phyloP scores from a whole-genome alignment of 92 coral and sea anemone species.

The Epizoanthus fatuus region DNA sequence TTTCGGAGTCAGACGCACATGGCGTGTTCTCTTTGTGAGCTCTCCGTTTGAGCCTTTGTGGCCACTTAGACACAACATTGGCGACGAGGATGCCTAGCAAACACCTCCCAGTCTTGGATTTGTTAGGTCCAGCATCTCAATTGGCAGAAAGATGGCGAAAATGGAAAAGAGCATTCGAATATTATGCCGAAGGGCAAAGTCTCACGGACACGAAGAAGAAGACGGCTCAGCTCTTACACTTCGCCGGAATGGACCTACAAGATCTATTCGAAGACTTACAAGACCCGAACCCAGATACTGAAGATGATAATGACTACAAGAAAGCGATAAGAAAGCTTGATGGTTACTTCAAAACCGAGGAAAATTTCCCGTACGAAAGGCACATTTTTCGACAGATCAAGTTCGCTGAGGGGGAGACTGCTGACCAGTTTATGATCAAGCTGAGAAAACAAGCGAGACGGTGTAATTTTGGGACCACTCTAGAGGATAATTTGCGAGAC shows the following conservation, averaged over 20 bases:
- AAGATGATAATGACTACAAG: not conserved
- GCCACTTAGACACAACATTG: conserved; percentile 11
- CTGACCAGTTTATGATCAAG: conserved; percentile 32
- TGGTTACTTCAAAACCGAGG: not conserved
- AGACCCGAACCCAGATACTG: conserved; percentile 51
- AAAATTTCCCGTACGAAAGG: conserved; percentile 49
- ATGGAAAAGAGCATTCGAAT: conserved; percentile 69
- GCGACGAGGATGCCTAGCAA: conserved; percentile 73
- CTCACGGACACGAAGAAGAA: conserved; percentile 57
- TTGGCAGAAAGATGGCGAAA: conserved; percentile 71
- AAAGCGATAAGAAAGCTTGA: conserved; percentile 55
- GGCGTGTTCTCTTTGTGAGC: no score
- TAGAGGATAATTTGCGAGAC: conserved; percentile 71
- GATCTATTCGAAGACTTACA: conserved; percentile 69
- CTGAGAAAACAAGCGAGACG: conserved; percentile 63
- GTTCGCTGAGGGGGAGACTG: conserved; percentile 50
- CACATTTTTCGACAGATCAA: conserved; percentile 68
- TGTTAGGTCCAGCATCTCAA: conserved; percentile 66
- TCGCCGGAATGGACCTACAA: conserved; percentile 67
- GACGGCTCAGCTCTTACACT: conserved; percentile 60
- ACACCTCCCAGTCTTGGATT: conserved; percentile 54
- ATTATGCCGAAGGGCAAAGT: conserved; percentile 68
- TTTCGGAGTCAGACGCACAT: no score
- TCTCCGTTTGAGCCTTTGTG: no score
- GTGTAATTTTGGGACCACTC: conserved; percentile 70